Evolutionary conservation across 2,888 invertebrate genomes (phyloP), one percentile per base, ranked within the genome.

Genomic region (Koerneria pararmatus): DNA sequence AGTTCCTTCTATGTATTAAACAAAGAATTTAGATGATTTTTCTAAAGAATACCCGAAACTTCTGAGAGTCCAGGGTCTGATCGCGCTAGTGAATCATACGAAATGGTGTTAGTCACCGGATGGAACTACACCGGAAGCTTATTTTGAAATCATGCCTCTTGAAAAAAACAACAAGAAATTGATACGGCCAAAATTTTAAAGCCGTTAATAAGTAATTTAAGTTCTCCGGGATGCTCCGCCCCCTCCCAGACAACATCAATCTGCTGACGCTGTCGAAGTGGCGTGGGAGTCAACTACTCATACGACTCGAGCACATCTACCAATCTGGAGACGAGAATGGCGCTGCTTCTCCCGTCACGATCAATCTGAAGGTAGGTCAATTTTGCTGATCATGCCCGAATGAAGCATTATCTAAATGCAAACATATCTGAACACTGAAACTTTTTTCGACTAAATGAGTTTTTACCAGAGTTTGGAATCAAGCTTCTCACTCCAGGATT

Each of bases 291-390:
- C 78, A 73, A 8, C 74, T 82, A 48, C 78, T 86, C 27, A 69
- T 86, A 15, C 73, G 85, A 67, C 77, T 86, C 32, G 86, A 86
- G 70, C 85, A 86, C 71, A 74, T 84, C 69, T 85, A 70, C 67
- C 73, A 80, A 46, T 53, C 54, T n/a, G 8, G 8, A 56, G 63
- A 63, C 37, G 54, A 54, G n/a, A 46, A 53, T 41, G 31, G 67
- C 0, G 69, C 83, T 27, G 84, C 84, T 1, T 65, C 79, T 51
- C 79, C 84, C 19, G 83, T 78, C 4, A 76, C 76, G 3, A 76
- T 86, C 1, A 76, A 82, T 54, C 74, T 86, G 24, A 76, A 79
- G 75, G 85, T 84, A 71, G 57, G 51, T 29, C 35, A 22, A 4
- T 32, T 27, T 29, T 22, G 31, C 27, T 31, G 11, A 29, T 27